Conservation (phyloP, 2,888 invertebrate genomes). For the Zygothrica quintamaculata region DNA sequence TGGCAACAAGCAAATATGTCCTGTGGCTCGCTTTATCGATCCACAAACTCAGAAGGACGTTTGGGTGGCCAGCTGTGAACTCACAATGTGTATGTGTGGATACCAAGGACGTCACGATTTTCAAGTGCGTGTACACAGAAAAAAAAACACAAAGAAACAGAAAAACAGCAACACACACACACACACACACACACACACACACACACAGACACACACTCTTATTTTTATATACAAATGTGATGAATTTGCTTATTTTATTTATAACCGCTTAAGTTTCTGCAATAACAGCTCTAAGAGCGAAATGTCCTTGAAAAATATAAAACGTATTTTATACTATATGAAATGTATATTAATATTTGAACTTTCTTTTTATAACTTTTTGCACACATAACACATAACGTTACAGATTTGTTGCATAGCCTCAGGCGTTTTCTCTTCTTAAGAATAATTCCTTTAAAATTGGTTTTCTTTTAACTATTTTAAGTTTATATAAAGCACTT, state of each 20-base stretch:
- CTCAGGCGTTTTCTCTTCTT: slow-evolving; percentile 14
- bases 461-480: not conserved
- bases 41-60: slow-evolving; percentile 16
- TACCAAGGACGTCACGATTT: slow-evolving; percentile 71
- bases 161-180: not conserved
- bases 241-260: not conserved
- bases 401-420: slow-evolving; percentile 21
- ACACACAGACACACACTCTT: too few species aligned
- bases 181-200: too few species aligned
- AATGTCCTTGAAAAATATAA: too few species aligned
- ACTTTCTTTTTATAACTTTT: too few species aligned
- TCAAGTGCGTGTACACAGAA: slow-evolving; percentile 63
- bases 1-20: slow-evolving; percentile 64
- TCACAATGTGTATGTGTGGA: slow-evolving; percentile 29
- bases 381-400: too few species aligned
- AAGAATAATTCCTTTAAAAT: too few species aligned
- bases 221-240: slow-evolving; percentile 2
- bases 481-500: not conserved
- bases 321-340: too few species aligned
- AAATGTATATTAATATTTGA: too few species aligned
- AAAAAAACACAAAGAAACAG: not conserved
- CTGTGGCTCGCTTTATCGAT: slow-evolving; percentile 64
- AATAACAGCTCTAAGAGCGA: too few species aligned
- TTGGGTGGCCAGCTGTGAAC: slow-evolving; percentile 32
- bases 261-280: not conserved